Percentiles rank a stretch among this genome's conserved stretches.
phyloP scores from a whole-genome alignment of 1,140 invertebrate species.

The Drosophila kohkoa region DNA sequence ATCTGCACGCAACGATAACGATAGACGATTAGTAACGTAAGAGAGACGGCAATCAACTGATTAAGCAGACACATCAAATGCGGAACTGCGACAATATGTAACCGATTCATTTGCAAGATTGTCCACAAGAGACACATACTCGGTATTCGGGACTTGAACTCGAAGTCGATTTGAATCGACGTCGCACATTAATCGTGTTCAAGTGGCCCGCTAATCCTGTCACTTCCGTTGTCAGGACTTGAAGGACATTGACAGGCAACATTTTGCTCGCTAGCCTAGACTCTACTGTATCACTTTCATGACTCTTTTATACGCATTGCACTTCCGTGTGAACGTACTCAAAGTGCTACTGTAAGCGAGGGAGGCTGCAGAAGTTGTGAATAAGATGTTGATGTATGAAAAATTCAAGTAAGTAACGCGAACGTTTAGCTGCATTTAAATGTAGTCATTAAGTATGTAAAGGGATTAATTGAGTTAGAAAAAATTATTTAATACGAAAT shows the following conservation, averaged over 20 bases:
- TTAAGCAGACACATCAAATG: conserved; percentile 19
- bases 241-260: conserved; percentile 29
- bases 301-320: conserved; percentile 57
- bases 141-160: neutral
- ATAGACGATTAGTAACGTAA: neutral
- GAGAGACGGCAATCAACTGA: conserved; percentile 6
- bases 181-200: conserved; percentile 63
- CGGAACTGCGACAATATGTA: conserved; percentile 11
- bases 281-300: conserved; percentile 60
- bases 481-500: too few relatives aligned
- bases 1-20: conserved; percentile 24
- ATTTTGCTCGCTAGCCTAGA: conserved; percentile 4
- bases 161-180: neutral
- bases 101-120: conserved; percentile 21
- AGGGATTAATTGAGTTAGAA: too few relatives aligned
- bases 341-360: conserved; percentile 47
- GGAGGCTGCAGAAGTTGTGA: neutral
- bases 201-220: conserved; percentile 77
- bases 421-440: too few relatives aligned
- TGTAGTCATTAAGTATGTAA: too few relatives aligned
- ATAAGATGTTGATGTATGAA: too few relatives aligned
- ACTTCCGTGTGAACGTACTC: conserved; percentile 59
- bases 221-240: conserved; percentile 55
- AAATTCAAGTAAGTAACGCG: too few relatives aligned
- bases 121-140: neutral